phyloP scores from a whole-genome alignment of 2,113 vertebrate genomes.

The Oreochromis tanganicae region DNA sequence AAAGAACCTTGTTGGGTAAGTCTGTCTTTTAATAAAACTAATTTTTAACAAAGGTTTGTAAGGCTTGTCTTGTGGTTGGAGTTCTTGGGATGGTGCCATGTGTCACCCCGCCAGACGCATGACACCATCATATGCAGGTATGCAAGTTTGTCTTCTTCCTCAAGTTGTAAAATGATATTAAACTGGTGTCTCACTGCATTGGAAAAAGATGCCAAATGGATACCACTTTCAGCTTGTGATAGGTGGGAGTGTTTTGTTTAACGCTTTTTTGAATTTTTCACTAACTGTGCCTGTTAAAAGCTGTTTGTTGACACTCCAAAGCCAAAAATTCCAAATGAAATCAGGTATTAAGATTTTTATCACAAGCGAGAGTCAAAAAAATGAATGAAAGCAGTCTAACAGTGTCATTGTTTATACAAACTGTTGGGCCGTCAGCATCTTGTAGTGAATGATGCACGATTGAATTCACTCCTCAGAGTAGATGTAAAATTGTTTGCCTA shows the following conservation, averaged over 20 bases:
- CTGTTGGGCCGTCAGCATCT: not conserved
- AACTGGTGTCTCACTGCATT: not conserved
- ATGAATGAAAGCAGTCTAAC: not conserved
- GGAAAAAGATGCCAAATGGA: not conserved
- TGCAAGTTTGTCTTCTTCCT: not conserved
- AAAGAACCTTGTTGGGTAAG: not conserved
- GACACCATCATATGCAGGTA: not conserved
- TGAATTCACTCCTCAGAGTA: constrained; percentile 6
- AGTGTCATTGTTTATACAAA: not conserved
- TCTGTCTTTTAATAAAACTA: not conserved
- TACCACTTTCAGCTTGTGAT: not conserved
- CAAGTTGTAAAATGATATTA: not conserved
- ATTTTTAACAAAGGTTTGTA: not conserved
- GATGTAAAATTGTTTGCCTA: constrained; percentile 13
- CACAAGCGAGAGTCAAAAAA: not conserved
- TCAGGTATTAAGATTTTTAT: not conserved
- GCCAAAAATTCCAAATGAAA: not conserved
- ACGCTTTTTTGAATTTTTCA: not conserved
- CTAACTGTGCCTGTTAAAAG: not conserved
- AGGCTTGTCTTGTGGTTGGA: not conserved
- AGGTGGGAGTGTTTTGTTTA: not conserved
- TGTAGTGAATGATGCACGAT: not conserved
- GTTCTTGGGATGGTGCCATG: not conserved
- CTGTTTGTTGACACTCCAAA: not conserved
- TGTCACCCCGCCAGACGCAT: not conserved